Evolutionary conservation across 2,888 invertebrate genomes (phyloP).

Genomic region (Kryphioiulus occultus): DNA sequence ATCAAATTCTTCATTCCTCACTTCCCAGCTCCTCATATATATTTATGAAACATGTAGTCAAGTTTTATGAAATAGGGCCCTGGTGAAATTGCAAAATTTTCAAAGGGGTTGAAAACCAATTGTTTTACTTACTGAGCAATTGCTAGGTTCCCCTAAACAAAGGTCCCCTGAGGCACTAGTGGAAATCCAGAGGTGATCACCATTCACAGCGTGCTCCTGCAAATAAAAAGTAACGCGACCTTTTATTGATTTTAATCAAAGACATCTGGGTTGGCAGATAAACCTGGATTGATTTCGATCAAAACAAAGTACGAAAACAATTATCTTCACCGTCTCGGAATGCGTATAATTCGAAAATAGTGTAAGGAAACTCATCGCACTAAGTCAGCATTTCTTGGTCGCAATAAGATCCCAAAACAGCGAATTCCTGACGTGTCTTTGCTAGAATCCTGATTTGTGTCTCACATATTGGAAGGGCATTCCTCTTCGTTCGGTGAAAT

Average conservation of each 20-base stretch:
- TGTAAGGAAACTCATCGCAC: neutral
- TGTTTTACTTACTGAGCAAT: constrained; percentile 76
- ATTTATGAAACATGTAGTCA: neutral
- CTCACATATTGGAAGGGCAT: neutral
- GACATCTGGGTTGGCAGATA: constrained; percentile 43
- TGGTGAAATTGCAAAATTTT: neutral
- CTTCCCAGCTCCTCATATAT: too few species aligned
- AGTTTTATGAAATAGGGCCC: too few species aligned
- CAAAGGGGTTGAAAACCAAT: neutral
- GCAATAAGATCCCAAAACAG: neutral
- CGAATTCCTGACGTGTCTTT: neutral
- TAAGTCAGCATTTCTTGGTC: neutral
- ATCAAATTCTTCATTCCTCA: too few species aligned
- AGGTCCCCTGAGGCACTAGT: constrained; percentile 92
- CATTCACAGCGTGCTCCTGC: constrained; percentile 79
- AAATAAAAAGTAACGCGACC: constrained; percentile 28
- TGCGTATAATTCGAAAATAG: neutral
- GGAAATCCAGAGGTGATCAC: constrained; percentile 92
- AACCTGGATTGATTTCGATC: neutral
- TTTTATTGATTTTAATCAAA: constrained; percentile 37
- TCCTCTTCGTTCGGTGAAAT: neutral
- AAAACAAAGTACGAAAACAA: neutral
- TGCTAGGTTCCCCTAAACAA: constrained; percentile 81
- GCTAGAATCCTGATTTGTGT: neutral
- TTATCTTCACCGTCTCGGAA: neutral